A percentile compares a stretch with the other conserved stretches of the same genome.
Evolutionary conservation across 1,140 invertebrate species (phyloP).

Genomic region (Bombus confusus): DNA sequence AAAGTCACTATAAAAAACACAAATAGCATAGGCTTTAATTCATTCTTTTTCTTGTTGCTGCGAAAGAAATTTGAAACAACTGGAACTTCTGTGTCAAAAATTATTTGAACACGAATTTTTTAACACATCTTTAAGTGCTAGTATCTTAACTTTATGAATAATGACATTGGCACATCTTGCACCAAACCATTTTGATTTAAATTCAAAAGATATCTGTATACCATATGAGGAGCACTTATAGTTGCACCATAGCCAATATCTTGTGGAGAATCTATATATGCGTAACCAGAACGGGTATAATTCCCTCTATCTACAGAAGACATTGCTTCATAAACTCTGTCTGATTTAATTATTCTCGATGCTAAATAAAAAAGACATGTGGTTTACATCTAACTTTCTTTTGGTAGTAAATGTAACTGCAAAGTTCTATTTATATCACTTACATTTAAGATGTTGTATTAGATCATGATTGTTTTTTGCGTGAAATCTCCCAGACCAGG

Average conservation of each 20-base stretch:
- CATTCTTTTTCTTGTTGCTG: no score
- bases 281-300: conserved; percentile 87
- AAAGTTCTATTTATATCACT: conserved; percentile 61
- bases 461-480: conserved; percentile 93
- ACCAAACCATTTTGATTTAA: neutral
- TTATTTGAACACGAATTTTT: no score
- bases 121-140: no score
- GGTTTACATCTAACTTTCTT: neutral
- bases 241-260: conserved; percentile 95
- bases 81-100: no score
- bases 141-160: no score
- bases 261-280: conserved; percentile 96
- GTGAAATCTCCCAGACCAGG: conserved; percentile 90
- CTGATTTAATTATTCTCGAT: conserved; percentile 92
- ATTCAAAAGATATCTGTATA: conserved; percentile 78
- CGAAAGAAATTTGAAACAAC: no score
- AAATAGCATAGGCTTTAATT: no score
- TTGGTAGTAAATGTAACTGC: neutral
- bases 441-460: conserved; percentile 91
- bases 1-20: no score
- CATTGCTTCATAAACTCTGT: conserved; percentile 93
- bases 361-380: conserved; percentile 83
- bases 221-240: conserved; percentile 99
- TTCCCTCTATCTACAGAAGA: conserved; percentile 91
- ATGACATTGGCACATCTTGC: no score